These are phyloP conservation scores for Cremastinae sp. DNA, from an alignment of 2,888 invertebrate genomes.

Conservation along the genomic window DNA sequence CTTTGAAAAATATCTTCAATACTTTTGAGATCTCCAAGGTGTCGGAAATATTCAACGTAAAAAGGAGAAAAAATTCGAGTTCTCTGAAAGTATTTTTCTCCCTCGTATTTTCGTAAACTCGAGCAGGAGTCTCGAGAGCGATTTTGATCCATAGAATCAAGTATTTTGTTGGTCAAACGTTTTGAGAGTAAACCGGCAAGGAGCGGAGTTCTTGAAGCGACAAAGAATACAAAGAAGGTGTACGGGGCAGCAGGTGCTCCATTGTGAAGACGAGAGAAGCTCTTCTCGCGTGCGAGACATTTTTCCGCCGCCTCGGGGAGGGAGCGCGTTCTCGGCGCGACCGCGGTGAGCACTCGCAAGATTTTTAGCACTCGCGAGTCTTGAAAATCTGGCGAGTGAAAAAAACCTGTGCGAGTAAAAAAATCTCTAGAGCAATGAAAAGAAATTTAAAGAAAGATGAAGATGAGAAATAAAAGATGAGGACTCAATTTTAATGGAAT, in stretches of 20 bases:
- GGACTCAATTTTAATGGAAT: no score
- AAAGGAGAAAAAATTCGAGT: no score
- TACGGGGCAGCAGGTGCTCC: constrained; percentile 8
- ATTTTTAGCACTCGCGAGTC: constrained; percentile 25
- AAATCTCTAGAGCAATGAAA: no score
- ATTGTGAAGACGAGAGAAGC: constrained; percentile 34
- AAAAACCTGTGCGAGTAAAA: neutral
- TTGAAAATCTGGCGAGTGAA: constrained; percentile 33
- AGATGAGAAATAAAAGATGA: no score
- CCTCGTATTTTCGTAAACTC: neutral
- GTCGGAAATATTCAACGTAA: no score
- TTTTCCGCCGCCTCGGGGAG: constrained; percentile 44
- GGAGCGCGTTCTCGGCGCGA: constrained; percentile 27
- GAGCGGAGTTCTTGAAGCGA: neutral
- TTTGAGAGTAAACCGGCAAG: neutral
- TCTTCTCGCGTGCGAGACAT: constrained; percentile 27
- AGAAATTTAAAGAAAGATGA: no score
- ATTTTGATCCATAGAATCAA: neutral
- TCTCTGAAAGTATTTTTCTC: neutral
- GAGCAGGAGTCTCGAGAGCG: no score
- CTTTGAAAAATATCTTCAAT: no score
- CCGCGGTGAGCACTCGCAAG: constrained; percentile 27
- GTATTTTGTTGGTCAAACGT: neutral
- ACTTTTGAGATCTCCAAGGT: no score
- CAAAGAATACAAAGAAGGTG: constrained; percentile 26